Percentiles rank a stretch among this genome's conserved stretches.
Evolutionary conservation across 1,140 invertebrate species (phyloP).

Genomic region (Dysdera silvatica): DNA sequence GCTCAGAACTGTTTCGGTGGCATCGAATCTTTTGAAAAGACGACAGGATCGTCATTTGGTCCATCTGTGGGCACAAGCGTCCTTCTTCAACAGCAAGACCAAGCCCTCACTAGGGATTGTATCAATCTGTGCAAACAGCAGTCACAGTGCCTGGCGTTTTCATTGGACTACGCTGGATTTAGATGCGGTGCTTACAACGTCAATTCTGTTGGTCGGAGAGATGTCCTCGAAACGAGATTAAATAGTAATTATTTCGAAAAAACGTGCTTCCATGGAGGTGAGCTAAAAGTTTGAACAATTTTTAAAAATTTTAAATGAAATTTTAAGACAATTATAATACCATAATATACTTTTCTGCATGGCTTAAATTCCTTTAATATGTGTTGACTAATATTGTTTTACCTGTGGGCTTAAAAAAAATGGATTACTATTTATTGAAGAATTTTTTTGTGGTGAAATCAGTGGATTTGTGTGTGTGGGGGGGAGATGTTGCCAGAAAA

Average conservation of each 20-base stretch:
- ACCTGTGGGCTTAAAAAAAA: no score
- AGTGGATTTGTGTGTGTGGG: no score
- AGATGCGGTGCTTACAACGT: slow-evolving; percentile 43
- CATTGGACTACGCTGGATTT: slow-evolving; percentile 46
- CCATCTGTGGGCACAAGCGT: slow-evolving; percentile 15
- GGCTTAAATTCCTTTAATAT: no score
- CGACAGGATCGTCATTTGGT: slow-evolving; percentile 41
- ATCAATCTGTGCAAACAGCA: slow-evolving; percentile 47
- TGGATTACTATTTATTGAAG: no score
- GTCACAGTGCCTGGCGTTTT: slow-evolving; percentile 44
- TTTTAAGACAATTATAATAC: no score
- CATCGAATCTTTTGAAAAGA: slow-evolving; percentile 48
- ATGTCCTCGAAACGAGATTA: slow-evolving; percentile 39
- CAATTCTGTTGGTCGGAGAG: slow-evolving; percentile 39
- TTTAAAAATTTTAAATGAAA: no score
- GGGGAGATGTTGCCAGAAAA: no score
- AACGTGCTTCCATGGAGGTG: slow-evolving; percentile 46
- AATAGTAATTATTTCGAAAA: slow-evolving; percentile 48
- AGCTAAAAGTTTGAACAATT: no score
- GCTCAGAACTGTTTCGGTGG: slow-evolving; percentile 46
- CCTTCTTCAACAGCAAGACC: slow-evolving; percentile 44
- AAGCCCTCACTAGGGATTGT: slow-evolving; percentile 47
- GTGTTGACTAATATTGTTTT: no score
- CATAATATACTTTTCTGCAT: no score
- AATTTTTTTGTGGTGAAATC: no score